Evolutionary conservation across 2,113 vertebrate species (phyloP).

Genomic region (Cinclus cinclus): DNA sequence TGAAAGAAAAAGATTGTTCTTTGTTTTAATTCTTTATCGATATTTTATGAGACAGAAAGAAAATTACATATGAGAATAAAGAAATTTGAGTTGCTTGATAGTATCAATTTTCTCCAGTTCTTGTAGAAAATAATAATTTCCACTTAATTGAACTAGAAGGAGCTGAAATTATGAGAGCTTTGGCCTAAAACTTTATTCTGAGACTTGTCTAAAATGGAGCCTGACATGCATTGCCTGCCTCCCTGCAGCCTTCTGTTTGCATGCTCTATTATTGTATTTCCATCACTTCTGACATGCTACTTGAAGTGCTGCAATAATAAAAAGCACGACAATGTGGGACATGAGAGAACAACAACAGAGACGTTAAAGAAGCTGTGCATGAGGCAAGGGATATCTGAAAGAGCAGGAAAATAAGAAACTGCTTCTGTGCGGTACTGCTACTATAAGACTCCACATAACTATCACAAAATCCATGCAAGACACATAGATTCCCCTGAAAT

Average conservation of each 20-base stretch:
- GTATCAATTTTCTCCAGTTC: background rate
- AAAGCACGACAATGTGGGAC: background rate
- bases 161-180: background rate
- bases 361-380: background rate
- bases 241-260: background rate
- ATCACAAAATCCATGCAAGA: background rate
- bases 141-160: background rate
- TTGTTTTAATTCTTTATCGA: background rate
- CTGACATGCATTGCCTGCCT: fast-evolving
- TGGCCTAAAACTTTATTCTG: background rate
- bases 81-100: background rate
- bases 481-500: background rate
- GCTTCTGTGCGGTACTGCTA: background rate
- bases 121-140: background rate
- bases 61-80: background rate
- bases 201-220: background rate
- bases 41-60: background rate
- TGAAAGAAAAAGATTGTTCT: background rate
- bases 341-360: background rate
- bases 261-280: background rate
- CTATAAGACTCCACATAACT: fast-evolving
- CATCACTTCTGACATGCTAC: background rate
- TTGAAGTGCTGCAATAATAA: background rate
- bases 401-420: background rate
- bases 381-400: background rate